Percentiles rank a stretch among this genome's conserved stretches.
Conservation (phyloP, 1,140 invertebrate genomes). For the Sinella curviseta region DNA sequence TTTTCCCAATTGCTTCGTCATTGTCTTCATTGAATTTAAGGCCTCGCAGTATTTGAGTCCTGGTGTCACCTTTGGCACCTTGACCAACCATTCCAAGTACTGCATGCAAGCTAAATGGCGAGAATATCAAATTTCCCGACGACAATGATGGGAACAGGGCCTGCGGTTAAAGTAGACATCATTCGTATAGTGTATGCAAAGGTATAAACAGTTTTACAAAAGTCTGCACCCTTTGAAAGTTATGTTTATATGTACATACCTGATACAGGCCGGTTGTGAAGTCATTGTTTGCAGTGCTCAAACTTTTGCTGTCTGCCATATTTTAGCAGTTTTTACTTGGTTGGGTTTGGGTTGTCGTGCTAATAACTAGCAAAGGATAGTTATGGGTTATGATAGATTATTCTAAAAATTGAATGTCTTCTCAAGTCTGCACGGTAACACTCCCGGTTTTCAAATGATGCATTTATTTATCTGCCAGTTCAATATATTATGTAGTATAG, state of each 20-base stretch:
- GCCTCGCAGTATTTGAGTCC: slow-evolving; percentile 20
- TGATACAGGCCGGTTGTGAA: background rate
- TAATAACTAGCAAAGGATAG: too few relatives aligned
- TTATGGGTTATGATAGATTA: too few relatives aligned
- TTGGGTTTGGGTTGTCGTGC: too few relatives aligned
- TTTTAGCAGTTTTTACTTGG: too few relatives aligned
- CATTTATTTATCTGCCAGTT: too few relatives aligned
- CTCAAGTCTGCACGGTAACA: too few relatives aligned
- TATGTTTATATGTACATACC: background rate
- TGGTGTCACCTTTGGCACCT: slow-evolving; percentile 32
- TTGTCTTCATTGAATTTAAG: background rate
- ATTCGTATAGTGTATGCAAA: too few relatives aligned
- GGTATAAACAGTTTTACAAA: background rate
- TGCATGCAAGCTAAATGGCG: slow-evolving; percentile 36
- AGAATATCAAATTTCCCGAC: slow-evolving; percentile 31
- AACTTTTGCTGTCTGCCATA: background rate
- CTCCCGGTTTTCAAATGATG: too few relatives aligned
- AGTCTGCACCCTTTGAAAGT: background rate
- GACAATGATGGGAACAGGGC: background rate
- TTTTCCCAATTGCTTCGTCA: slow-evolving; percentile 9
- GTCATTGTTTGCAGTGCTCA: background rate
- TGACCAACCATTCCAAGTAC: slow-evolving; percentile 34
- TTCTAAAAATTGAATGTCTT: too few relatives aligned
- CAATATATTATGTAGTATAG: too few relatives aligned
- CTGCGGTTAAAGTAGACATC: background rate